Conservation (phyloP, 2,113 vertebrate genomes). For the Nannospalax galili region DNA sequence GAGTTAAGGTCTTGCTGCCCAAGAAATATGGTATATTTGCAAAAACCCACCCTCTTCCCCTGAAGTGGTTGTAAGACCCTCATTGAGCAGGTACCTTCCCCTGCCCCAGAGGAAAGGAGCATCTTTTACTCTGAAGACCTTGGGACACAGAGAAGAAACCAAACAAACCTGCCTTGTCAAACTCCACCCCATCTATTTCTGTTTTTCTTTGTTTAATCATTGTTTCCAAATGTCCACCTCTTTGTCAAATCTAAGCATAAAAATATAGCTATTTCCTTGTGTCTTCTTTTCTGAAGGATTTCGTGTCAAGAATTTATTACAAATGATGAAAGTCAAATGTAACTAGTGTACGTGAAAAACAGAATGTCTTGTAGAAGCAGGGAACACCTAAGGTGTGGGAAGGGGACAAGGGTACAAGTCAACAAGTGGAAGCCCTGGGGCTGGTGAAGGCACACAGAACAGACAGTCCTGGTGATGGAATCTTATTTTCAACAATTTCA, state of each 20-base stretch:
- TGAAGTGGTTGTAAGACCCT: neutral
- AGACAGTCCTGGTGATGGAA: neutral
- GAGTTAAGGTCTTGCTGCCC: neutral
- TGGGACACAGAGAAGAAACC: neutral
- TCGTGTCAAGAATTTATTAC: neutral
- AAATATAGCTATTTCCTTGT: neutral
- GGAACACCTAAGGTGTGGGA: neutral
- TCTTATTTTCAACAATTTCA: slow-evolving; percentile 37
- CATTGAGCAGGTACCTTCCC: neutral
- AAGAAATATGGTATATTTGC: neutral
- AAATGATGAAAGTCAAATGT: neutral
- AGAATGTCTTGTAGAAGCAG: neutral
- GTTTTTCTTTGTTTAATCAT: neutral
- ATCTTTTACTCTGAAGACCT: neutral
- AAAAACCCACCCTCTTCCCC: neutral
- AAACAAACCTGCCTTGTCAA: neutral
- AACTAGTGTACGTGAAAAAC: neutral
- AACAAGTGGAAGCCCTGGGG: neutral
- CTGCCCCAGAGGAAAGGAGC: neutral
- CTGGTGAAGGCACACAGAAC: neutral
- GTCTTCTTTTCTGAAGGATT: neutral
- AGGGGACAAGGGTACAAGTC: neutral
- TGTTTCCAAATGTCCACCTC: neutral
- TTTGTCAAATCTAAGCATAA: neutral
- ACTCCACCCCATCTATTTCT: neutral